Conservation (phyloP, 2,113 vertebrate species). For the Onychorhynchus coronatus region DNA sequence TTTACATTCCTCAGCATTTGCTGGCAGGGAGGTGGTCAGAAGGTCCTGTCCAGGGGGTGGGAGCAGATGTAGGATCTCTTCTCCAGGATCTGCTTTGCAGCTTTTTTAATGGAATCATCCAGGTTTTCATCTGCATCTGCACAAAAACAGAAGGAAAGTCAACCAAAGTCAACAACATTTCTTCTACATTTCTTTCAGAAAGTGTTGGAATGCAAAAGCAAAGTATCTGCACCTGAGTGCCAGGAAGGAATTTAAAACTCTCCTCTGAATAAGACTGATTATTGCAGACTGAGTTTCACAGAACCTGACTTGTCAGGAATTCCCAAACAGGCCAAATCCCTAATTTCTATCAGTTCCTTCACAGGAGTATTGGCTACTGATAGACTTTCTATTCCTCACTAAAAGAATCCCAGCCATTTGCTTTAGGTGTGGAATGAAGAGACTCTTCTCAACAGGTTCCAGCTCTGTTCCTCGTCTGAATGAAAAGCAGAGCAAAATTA, state of each 20-base stretch:
- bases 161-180: background rate
- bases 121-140: slow-evolving; percentile 87
- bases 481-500: background rate
- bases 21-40: slow-evolving; percentile 53
- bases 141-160: background rate
- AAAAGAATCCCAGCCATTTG: background rate
- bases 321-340: background rate
- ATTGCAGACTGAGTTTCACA: background rate
- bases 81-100: slow-evolving; percentile 84
- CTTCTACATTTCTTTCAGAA: background rate
- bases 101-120: slow-evolving; percentile 89
- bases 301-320: too few relatives aligned
- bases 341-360: background rate
- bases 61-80: slow-evolving; percentile 86
- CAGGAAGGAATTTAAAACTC: background rate
- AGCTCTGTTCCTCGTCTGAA: background rate
- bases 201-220: background rate
- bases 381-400: background rate
- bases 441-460: background rate
- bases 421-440: background rate
- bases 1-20: background rate
- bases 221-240: background rate
- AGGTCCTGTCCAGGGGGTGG: slow-evolving; percentile 88
- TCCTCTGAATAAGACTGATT: background rate
- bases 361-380: background rate